Evolutionary conservation across 2,888 invertebrate species (phyloP).

Genomic region (Cyclophora albipunctata): DNA sequence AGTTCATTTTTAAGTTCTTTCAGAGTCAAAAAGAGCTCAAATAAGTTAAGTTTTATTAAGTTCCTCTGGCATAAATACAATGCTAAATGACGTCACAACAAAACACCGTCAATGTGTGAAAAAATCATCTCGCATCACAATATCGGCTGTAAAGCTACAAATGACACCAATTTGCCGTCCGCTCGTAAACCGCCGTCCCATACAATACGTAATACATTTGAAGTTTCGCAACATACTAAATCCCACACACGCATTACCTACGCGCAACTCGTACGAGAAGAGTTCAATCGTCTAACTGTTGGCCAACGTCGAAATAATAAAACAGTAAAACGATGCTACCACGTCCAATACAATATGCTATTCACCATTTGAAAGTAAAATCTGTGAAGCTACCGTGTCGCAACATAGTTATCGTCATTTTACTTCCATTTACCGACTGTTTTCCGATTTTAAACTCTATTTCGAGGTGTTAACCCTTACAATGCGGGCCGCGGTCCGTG

Average conservation of each 20-base stretch:
- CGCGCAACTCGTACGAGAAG: constrained; percentile 17
- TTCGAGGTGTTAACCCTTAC: constrained; percentile 18
- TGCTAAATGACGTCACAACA: no score
- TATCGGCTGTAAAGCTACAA: background rate
- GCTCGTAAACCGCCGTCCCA: background rate
- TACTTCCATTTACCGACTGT: background rate
- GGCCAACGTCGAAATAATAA: constrained; percentile 50
- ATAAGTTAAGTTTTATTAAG: no score
- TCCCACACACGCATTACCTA: no score
- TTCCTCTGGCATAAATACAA: no score
- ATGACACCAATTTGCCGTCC: no score
- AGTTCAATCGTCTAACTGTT: constrained; percentile 43
- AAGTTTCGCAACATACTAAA: constrained; percentile 5
- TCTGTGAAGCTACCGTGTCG: constrained; percentile 61
- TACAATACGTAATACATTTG: constrained; percentile 8
- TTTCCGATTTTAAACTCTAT: constrained; percentile 23
- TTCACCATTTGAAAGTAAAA: constrained; percentile 65
- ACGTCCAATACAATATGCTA: constrained; percentile 63
- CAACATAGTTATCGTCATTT: constrained; percentile 49
- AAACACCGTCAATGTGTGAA: background rate
- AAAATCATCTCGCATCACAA: constrained; percentile 8
- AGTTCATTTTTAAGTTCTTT: no score
- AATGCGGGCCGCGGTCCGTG: constrained; percentile 9
- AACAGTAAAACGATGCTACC: constrained; percentile 40
- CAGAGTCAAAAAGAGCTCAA: no score